Base-by-base conservation (phyloP, 2,113 vertebrate species). In the Leuciscus idus region DNA sequence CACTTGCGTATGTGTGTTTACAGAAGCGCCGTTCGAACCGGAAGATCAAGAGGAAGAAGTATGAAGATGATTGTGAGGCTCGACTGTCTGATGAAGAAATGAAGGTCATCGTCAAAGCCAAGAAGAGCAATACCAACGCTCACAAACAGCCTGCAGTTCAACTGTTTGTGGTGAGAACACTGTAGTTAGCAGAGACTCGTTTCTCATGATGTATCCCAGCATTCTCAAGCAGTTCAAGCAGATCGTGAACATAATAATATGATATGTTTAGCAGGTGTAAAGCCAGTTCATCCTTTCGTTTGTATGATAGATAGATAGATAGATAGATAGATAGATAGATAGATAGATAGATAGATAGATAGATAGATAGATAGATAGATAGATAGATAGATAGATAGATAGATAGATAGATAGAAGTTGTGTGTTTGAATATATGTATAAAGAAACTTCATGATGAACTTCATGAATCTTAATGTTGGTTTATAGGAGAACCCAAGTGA, bases 21-120 rank as follows among this genome's bases (percentile, higher is more conserved):
- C 88, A 99, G 98, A 99, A 98, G 92, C 96, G 98, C 91, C 96
- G 98, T 89, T 99, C 98, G n/a, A 99, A 99, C 94, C 95, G 98
- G 15, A 98, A 99, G 93, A 95, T 99, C 90, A 99, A 99, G 94
- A 96, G 97, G 72, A 99, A 99, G 95, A 97, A 97, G 85, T 99
- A 99, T 0, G 93, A 95, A 23, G 98, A 99, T 92, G 98, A 98
- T 87, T 94, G 93, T 83, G 98, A 99, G 92, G 95, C 96, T 81
- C 96, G 97, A 73, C 92, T 98, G 55, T 98, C 96, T 0, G 97
- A 99, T 87, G 98, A 99, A 68, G 98, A 99, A 52, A 93, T 95
- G 88, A 98, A 97, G 94, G 95, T 96, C 79, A 94, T 96, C 73
- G 93, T 94, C 68, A 99, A 97, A 95, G 93, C 96, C 15, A 99